Evolutionary conservation across 2,113 vertebrate genomes (phyloP).

Genomic region (Perognathus longimembris): DNA sequence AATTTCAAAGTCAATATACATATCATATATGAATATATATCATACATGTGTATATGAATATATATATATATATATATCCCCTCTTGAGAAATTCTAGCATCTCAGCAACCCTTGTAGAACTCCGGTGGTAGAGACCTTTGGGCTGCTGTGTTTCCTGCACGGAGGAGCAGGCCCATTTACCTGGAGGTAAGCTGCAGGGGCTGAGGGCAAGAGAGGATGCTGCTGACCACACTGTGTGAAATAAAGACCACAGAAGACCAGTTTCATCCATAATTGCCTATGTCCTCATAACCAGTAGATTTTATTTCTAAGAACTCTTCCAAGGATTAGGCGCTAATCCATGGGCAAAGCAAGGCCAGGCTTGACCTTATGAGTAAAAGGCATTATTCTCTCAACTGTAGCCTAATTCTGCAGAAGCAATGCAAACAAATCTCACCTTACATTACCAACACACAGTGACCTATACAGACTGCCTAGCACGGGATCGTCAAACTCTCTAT

Average conservation of each 20-base stretch:
- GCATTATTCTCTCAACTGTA: background rate
- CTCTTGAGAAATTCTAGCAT: background rate
- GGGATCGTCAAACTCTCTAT: background rate
- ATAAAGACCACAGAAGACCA: background rate
- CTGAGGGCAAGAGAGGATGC: background rate
- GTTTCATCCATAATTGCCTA: background rate
- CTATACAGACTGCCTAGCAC: background rate
- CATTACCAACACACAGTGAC: background rate
- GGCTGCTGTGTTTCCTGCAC: too few species aligned
- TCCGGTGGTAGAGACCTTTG: too few species aligned
- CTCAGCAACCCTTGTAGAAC: fast-evolving
- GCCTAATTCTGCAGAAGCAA: background rate
- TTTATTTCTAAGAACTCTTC: background rate
- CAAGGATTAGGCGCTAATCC: too few species aligned
- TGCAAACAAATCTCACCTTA: background rate
- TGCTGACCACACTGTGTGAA: background rate
- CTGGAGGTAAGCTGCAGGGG: background rate
- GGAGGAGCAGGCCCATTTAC: background rate
- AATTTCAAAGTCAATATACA: too few species aligned
- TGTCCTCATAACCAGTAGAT: background rate
- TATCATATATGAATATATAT: too few species aligned
- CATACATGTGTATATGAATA: too few species aligned
- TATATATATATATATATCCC: background rate
- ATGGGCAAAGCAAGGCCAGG: background rate
- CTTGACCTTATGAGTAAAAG: too few species aligned